Conservation (phyloP, 1,140 invertebrate genomes). For the Proctacanthus coquilletti region DNA sequence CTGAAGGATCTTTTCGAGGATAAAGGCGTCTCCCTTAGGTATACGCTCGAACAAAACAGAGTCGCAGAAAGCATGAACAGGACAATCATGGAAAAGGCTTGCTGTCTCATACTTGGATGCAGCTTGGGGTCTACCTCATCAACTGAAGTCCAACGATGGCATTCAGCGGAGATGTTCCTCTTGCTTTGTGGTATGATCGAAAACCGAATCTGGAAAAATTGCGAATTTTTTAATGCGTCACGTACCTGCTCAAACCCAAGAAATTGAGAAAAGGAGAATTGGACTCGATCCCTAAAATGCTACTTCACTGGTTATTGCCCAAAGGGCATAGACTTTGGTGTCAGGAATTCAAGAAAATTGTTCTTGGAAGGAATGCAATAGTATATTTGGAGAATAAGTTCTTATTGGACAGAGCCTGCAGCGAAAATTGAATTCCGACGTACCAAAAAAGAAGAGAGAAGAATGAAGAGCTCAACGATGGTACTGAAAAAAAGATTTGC, state of each 20-base stretch:
- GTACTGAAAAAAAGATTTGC: too few relatives aligned
- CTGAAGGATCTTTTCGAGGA: conserved; percentile 12
- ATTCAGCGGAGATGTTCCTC: conserved; percentile 10
- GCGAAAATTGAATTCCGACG: too few relatives aligned
- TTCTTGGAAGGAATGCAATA: too few relatives aligned
- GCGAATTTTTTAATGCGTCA: conserved; percentile 27
- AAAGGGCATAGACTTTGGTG: too few relatives aligned
- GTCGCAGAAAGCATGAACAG: conserved; percentile 15
- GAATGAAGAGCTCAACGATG: too few relatives aligned
- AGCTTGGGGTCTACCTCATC: conserved; percentile 12
- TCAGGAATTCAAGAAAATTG: too few relatives aligned
- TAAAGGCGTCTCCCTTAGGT: conserved; percentile 10
- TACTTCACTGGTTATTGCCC: too few relatives aligned
- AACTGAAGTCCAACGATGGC: conserved; percentile 9
- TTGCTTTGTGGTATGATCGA: conserved; percentile 17
- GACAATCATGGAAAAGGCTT: conserved; percentile 14
- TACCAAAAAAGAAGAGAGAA: too few relatives aligned
- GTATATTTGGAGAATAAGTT: too few relatives aligned
- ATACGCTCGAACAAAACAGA: conserved; percentile 20
- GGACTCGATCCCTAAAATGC: too few relatives aligned
- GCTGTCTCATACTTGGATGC: conserved; percentile 13
- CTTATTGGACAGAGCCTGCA: too few relatives aligned
- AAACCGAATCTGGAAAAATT: conserved; percentile 20
- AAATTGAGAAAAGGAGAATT: too few relatives aligned
- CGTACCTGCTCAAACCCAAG: conserved; percentile 23